Evolutionary conservation across 2,797 vertebrate species (phyloP).

Genomic region (Anolis apletophallus): DNA sequence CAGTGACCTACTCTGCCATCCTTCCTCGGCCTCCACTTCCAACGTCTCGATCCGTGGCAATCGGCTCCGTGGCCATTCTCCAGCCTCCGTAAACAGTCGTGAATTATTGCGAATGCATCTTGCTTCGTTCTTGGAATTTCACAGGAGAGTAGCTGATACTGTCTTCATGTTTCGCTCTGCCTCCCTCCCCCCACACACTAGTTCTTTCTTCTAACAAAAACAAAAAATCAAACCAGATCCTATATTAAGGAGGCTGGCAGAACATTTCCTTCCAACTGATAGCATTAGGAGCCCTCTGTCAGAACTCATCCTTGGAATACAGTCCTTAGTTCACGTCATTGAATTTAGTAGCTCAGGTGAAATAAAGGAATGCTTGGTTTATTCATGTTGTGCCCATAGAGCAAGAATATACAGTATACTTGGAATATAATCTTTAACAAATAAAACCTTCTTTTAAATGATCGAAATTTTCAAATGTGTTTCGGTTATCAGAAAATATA

Average conservation of each 20-base stretch:
- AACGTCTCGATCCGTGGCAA: no score
- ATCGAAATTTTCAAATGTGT: background rate
- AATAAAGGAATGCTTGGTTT: slow-evolving; percentile 1
- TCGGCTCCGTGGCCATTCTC: no score
- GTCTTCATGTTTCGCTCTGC: no score
- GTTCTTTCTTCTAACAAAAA: background rate
- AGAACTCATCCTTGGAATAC: background rate
- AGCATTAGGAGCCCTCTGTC: background rate
- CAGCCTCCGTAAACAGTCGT: no score
- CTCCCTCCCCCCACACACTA: background rate
- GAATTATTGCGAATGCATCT: no score
- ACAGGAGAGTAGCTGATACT: no score
- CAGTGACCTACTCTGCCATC: no score
- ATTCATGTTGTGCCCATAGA: background rate
- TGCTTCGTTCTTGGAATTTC: no score
- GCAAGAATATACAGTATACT: background rate
- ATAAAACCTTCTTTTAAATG: background rate
- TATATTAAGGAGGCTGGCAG: background rate
- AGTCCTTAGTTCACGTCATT: slow-evolving; percentile 11
- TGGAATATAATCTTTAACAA: background rate
- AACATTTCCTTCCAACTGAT: background rate
- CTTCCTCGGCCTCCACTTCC: no score
- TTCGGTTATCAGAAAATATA: background rate
- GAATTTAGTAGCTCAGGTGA: background rate
- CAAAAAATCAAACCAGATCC: no score